Evolutionary conservation across 2,888 invertebrate species (phyloP).

Genomic region (Eupithecia subumbrata): DNA sequence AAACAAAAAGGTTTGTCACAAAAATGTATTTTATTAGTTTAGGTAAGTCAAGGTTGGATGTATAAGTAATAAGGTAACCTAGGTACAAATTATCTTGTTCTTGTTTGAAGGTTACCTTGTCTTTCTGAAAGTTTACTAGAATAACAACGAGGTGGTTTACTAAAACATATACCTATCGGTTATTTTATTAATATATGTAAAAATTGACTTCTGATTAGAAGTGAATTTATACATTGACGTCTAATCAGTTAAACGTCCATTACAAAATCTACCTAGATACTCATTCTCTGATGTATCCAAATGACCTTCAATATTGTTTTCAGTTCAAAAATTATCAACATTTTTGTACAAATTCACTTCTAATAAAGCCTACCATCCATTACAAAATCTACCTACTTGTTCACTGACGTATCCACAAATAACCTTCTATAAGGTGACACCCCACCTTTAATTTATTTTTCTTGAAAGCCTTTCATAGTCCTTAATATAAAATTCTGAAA

Average conservation of each 20-base stretch:
- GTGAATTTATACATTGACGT: no score
- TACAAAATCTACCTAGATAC: not conserved
- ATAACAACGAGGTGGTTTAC: not conserved
- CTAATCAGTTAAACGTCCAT: no score
- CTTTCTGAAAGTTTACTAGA: not conserved
- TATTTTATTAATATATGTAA: not conserved
- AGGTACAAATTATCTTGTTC: not conserved
- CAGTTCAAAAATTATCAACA: not conserved
- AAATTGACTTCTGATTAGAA: not conserved
- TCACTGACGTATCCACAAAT: not conserved
- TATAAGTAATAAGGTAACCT: not conserved
- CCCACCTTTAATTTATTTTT: conserved; percentile 31
- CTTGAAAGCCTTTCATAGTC: conserved; percentile 26
- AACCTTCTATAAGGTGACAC: not conserved
- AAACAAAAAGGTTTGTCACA: conserved; percentile 6
- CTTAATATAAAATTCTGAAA: conserved; percentile 32
- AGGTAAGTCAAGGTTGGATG: not conserved
- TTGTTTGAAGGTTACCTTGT: not conserved
- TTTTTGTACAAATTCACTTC: not conserved
- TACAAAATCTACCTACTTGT: not conserved
- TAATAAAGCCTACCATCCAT: not conserved
- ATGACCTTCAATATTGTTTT: not conserved
- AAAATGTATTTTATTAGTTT: not conserved
- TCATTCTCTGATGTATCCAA: not conserved
- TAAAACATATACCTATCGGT: not conserved